A percentile compares a stretch with the other conserved stretches of the same genome.
phyloP scores from a whole-genome alignment of 1,140 invertebrate genomes.

The Halictus rubicundus region DNA sequence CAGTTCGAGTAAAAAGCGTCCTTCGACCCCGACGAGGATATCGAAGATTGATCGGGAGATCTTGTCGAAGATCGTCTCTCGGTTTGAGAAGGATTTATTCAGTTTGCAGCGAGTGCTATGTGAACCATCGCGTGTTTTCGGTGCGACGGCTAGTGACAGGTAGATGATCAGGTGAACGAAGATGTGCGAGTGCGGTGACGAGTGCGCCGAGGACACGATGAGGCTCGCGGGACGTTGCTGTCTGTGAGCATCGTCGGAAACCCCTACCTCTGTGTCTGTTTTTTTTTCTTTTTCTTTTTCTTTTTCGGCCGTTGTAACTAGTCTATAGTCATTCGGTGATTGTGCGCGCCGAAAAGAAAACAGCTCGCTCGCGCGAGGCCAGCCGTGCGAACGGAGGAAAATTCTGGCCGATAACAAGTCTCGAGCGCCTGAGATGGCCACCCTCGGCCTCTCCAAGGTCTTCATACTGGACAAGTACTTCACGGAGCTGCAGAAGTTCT shows the following conservation, averaged over 20 bases:
- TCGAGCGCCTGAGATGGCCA: constrained; percentile 86
- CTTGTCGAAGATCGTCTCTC: too few species aligned
- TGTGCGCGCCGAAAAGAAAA: too few species aligned
- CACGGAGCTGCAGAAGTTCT: constrained; percentile 96
- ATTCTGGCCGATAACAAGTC: constrained; percentile 64
- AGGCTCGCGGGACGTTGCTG: constrained; percentile 10
- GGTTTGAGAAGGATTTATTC: too few species aligned
- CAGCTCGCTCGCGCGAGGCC: background rate
- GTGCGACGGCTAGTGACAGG: constrained; percentile 12
- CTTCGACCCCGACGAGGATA: too few species aligned
- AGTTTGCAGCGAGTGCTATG: background rate
- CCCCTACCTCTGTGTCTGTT: too few species aligned
- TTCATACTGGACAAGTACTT: constrained; percentile 99
- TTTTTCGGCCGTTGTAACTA: background rate
- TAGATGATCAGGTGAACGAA: constrained; percentile 41
- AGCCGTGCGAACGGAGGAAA: constrained; percentile 33
- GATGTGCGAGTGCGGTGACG: constrained; percentile 76
- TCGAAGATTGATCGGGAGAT: too few species aligned
- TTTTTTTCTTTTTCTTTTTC: background rate
- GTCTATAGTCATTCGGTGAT: too few species aligned
- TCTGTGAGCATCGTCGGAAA: background rate
- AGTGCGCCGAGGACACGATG: constrained; percentile 66
- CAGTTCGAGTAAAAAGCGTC: too few species aligned
- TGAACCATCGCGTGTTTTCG: background rate
- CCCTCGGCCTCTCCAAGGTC: constrained; percentile 95